phyloP scores from a whole-genome alignment of 2,113 vertebrate species.

The Azemiops feae region DNA sequence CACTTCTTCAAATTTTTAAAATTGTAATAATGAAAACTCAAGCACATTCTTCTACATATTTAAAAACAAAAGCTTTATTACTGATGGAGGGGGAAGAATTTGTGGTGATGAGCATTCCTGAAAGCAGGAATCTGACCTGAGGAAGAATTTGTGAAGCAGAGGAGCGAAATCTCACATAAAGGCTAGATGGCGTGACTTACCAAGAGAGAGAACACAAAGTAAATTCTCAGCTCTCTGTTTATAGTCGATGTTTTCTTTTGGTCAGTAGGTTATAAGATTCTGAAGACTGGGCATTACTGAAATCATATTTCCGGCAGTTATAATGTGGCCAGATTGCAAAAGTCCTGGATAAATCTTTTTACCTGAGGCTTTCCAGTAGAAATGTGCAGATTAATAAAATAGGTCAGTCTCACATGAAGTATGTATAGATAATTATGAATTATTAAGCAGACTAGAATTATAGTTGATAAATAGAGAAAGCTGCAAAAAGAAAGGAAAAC shows the following conservation, averaged over 20 bases:
- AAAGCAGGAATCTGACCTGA: neutral
- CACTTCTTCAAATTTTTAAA: neutral
- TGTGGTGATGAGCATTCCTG: neutral
- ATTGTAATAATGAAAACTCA: neutral
- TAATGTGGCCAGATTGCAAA: neutral
- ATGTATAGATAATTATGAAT: neutral
- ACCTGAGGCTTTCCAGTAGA: neutral
- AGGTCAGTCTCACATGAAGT: neutral
- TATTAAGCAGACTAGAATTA: neutral
- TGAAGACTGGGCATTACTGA: neutral
- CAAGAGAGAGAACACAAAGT: neutral
- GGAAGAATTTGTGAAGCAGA: neutral
- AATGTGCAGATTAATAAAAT: neutral
- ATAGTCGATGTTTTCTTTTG: neutral
- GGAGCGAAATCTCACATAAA: neutral
- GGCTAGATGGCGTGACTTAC: neutral
- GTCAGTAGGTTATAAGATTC: neutral
- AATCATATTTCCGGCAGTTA: neutral
- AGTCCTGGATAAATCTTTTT: neutral
- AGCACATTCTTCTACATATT: neutral
- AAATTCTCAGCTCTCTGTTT: neutral
- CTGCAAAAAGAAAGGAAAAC: neutral
- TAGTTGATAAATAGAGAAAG: neutral
- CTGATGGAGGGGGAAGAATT: neutral
- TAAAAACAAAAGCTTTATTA: neutral